A percentile compares a stretch with the other conserved stretches of the same genome.
Evolutionary conservation across 2,888 invertebrate genomes (phyloP).

Genomic region (Alloplasta piceator): DNA sequence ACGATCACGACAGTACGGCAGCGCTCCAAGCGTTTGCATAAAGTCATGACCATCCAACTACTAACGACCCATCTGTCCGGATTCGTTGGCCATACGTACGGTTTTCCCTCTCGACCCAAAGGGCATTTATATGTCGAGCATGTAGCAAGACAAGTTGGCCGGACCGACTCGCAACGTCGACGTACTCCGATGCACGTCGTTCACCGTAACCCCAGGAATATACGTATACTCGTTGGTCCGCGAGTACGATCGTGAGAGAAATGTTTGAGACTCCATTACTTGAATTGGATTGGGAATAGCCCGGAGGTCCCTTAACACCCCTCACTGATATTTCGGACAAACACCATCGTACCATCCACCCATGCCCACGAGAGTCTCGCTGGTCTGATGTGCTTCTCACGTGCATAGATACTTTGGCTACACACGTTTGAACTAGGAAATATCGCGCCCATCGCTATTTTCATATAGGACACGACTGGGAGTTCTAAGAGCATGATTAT

Average conservation of each 20-base stretch:
- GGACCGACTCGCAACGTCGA: slow-evolving; percentile 7
- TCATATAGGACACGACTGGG: background rate
- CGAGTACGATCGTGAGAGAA: slow-evolving; percentile 67
- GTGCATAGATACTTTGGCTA: background rate
- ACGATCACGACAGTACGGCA: background rate
- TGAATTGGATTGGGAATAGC: slow-evolving; percentile 81
- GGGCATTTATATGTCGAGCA: slow-evolving; percentile 58
- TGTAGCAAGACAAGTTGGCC: slow-evolving; percentile 42
- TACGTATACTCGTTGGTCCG: slow-evolving; percentile 20
- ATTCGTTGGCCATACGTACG: slow-evolving; percentile 12
- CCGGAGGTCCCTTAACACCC: slow-evolving; percentile 77
- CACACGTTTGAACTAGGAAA: slow-evolving; percentile 24
- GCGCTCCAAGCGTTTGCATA: slow-evolving; percentile 4
- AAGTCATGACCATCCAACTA: slow-evolving; percentile 9
- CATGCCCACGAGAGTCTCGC: slow-evolving; percentile 7
- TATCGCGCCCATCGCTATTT: slow-evolving; percentile 2
- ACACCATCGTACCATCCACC: slow-evolving; percentile 62
- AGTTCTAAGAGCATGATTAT: no score
- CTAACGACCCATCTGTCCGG: slow-evolving; percentile 1
- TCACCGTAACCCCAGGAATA: slow-evolving; percentile 38
- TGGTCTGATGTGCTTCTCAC: background rate
- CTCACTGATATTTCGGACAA: slow-evolving; percentile 77
- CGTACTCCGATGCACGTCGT: slow-evolving; percentile 37
- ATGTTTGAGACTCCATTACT: slow-evolving; percentile 82
- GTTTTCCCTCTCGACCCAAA: slow-evolving; percentile 13